phyloP scores from a whole-genome alignment of 37 sponge, comb jelly and placozoan genomes.

The Cladorhizidae sp. region DNA sequence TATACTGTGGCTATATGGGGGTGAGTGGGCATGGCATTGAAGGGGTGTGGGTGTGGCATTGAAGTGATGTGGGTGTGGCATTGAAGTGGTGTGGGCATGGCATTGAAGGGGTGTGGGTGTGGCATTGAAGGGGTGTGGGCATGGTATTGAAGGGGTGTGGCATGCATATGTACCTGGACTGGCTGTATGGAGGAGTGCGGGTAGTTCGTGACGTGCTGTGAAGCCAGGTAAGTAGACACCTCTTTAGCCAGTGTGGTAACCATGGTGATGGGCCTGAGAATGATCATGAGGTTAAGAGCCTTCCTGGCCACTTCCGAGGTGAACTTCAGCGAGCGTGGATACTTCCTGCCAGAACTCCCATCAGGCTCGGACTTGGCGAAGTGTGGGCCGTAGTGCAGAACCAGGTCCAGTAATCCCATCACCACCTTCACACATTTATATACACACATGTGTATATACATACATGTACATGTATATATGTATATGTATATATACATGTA shows the following conservation, averaged over 20 bases:
- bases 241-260: constrained; percentile 83
- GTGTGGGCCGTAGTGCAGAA: constrained; percentile 31
- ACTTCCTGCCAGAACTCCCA: background rate
- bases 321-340: constrained; percentile 29
- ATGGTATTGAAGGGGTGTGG: background rate
- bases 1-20: too few relatives aligned
- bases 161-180: constrained; percentile 25
- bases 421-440: constrained; percentile 25
- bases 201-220: constrained; percentile 64
- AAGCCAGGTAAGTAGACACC: constrained; percentile 63
- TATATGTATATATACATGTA: too few relatives aligned
- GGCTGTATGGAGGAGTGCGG: constrained; percentile 76
- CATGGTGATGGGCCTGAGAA: constrained; percentile 61
- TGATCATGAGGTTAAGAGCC: constrained; percentile 79
- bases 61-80: background rate
- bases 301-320: constrained; percentile 54
- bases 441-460: background rate
- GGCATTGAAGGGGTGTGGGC: background rate
- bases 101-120: background rate
- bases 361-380: background rate
- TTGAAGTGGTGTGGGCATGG: too few relatives aligned
- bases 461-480: background rate
- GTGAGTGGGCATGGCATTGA: too few relatives aligned
- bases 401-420: constrained; percentile 78
- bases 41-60: too few relatives aligned